Percentiles rank a stretch among this genome's conserved stretches.
These are phyloP conservation scores for Caenorhabditis zanzibari DNA, from an alignment of 2,888 invertebrate species.

Conservation along the genomic window DNA sequence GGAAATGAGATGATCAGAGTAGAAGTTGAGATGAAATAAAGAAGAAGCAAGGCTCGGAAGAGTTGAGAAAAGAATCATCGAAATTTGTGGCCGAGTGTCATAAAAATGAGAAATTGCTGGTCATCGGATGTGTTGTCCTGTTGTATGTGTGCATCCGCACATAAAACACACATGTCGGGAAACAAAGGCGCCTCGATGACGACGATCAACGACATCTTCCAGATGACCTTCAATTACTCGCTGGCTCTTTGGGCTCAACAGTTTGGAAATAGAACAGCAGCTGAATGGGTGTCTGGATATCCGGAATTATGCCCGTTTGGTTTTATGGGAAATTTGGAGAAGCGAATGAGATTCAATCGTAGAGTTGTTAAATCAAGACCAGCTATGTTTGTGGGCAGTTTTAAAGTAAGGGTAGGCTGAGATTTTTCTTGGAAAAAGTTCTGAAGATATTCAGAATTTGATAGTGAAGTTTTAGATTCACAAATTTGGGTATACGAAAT, in stretches of 20 bases:
- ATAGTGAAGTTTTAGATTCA: no score
- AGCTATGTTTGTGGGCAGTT: neutral
- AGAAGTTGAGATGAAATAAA: neutral
- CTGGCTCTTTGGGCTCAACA: conserved; percentile 3
- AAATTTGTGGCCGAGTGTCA: conserved; percentile 63
- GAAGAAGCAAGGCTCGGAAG: conserved; percentile 10
- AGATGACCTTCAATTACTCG: conserved; percentile 63
- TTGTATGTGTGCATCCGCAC: conserved; percentile 33
- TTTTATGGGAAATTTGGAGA: conserved; percentile 7
- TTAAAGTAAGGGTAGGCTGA: no score
- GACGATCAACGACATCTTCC: conserved; percentile 55
- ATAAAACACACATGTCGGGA: conserved; percentile 63
- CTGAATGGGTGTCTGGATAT: conserved; percentile 30
- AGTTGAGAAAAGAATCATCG: conserved; percentile 51
- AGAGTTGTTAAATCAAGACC: neutral
- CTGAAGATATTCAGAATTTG: no score
- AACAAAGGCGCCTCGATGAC: conserved; percentile 53
- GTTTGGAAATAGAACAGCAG: conserved; percentile 28
- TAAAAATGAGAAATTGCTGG: conserved; percentile 65
- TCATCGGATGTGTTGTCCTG: conserved; percentile 40
- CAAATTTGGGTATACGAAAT: no score
- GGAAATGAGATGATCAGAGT: conserved; percentile 17
- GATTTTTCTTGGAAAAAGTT: no score
- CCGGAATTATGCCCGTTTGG: conserved; percentile 19
- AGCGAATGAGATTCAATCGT: neutral